Percentiles rank a stretch among this genome's conserved stretches.
These are phyloP conservation scores for Penaeus indicus DNA, from an alignment of 1,140 invertebrate genomes.

Conservation along the genomic window DNA sequence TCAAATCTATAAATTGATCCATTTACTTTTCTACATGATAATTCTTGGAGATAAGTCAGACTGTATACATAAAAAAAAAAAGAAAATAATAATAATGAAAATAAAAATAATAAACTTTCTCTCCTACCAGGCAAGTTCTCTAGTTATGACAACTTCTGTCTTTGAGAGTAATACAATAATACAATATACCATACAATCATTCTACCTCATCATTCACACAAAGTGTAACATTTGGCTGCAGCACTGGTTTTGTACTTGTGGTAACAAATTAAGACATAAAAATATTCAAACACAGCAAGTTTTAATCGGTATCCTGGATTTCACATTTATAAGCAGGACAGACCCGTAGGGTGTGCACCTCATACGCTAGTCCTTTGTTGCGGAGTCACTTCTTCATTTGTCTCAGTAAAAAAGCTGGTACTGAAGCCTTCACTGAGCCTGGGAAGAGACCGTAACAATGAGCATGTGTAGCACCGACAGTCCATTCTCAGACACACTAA, in stretches of 20 bases:
- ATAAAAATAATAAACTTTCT: no score
- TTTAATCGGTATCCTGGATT: no score
- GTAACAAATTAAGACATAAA: conserved; percentile 2
- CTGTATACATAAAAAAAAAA: no score
- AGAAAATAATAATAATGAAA: no score
- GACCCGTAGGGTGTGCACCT: neutral
- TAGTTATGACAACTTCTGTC: no score
- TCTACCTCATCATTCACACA: conserved; percentile 14
- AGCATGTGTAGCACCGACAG: neutral
- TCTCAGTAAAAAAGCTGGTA: conserved; percentile 15
- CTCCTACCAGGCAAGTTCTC: no score
- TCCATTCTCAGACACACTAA: no score
- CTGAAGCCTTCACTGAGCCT: conserved; percentile 52
- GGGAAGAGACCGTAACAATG: conserved; percentile 26
- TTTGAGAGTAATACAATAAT: no score
- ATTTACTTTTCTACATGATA: no score
- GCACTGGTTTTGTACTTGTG: conserved; percentile 45
- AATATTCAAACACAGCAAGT: neutral
- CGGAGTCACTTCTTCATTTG: conserved; percentile 13
- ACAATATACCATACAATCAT: neutral
- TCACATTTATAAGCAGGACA: conserved; percentile 1
- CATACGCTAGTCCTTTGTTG: conserved; percentile 9
- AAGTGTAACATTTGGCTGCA: conserved; percentile 30
- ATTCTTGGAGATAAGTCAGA: no score
- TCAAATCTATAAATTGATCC: no score